These are phyloP conservation scores for Ophioninae sp. DNA, from an alignment of 2,888 invertebrate species.

Conservation along the genomic window DNA sequence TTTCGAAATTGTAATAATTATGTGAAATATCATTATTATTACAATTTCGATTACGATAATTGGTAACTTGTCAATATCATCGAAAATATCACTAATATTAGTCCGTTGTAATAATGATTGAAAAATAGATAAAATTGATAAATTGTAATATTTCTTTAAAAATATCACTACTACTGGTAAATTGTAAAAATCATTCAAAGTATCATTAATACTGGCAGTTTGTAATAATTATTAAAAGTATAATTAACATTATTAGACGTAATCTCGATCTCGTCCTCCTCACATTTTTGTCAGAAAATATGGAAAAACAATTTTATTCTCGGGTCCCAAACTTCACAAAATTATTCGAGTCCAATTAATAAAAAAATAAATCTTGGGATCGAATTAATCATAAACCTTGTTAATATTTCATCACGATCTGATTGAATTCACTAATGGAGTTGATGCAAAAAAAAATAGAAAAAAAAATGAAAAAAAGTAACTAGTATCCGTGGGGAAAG, in stretches of 20 bases:
- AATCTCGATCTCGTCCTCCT: neutral
- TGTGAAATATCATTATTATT: neutral
- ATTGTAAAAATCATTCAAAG: neutral
- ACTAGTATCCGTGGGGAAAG: neutral
- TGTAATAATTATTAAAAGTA: neutral
- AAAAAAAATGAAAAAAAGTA: neutral
- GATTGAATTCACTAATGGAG: neutral
- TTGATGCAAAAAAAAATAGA: neutral
- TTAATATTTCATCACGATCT: neutral
- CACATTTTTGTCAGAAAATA: neutral
- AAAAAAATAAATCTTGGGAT: too few species aligned
- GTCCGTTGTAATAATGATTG: neutral
- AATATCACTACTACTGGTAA: too few species aligned
- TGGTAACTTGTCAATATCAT: too few species aligned
- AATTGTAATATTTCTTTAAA: too few species aligned
- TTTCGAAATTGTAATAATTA: too few species aligned
- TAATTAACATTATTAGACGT: neutral
- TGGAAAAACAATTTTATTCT: neutral
- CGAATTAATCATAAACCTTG: too few species aligned
- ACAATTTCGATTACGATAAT: too few species aligned
- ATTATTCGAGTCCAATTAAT: too few species aligned
- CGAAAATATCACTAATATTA: neutral
- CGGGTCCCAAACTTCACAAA: neutral
- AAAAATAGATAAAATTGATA: neutral
- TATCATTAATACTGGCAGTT: neutral